Evolutionary conservation across 2,888 invertebrate genomes (phyloP).

Genomic region (Tuberolachnus salignus): DNA sequence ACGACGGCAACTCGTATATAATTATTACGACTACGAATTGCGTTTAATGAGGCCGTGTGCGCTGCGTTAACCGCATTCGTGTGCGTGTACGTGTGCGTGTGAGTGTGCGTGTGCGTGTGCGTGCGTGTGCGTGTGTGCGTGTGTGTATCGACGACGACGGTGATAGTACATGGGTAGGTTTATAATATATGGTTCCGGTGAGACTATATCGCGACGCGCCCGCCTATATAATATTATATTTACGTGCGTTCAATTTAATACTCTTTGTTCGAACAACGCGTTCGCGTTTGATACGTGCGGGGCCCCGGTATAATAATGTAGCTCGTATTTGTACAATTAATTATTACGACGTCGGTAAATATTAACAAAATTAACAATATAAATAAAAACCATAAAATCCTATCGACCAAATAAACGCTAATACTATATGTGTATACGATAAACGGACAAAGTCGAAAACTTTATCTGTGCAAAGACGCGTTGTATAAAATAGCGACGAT

Average conservation of each 20-base stretch:
- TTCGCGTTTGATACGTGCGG: no score
- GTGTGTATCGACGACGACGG: not conserved
- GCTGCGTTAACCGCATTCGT: not conserved
- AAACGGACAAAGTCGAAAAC: no score
- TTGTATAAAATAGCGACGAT: not conserved
- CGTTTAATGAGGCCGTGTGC: not conserved
- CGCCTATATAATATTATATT: constrained; percentile 11
- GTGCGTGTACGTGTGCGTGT: not conserved
- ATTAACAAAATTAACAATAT: no score
- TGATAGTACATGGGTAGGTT: constrained; percentile 4
- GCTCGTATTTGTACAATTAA: no score
- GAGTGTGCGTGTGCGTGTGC: not conserved
- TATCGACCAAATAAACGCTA: no score
- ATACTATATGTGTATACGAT: no score
- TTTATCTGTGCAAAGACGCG: not conserved
- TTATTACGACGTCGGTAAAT: no score
- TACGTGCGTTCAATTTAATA: not conserved
- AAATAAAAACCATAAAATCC: no score
- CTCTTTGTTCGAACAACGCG: not conserved
- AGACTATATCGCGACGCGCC: constrained; percentile 34
- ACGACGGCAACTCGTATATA: constrained; percentile 10
- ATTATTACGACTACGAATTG: constrained; percentile 3
- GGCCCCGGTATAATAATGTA: no score
- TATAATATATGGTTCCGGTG: constrained; percentile 42
- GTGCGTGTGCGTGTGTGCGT: not conserved